Percentiles rank a stretch among this genome's conserved stretches.
These are phyloP conservation scores for Stegophylla sp. DNA, from an alignment of 2,888 invertebrate species.

Conservation along the genomic window DNA sequence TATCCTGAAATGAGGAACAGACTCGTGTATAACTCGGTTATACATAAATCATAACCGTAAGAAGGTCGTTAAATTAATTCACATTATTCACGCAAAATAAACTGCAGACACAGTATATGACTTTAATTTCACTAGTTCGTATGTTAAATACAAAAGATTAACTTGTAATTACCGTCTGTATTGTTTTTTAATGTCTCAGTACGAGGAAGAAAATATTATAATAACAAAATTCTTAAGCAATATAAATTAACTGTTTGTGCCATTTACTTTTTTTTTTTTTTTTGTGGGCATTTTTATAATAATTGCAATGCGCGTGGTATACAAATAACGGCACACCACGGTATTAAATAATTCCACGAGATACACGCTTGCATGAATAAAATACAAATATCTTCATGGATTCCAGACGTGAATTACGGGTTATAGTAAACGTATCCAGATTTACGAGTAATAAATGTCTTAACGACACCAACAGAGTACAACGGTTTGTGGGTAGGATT, in stretches of 20 bases:
- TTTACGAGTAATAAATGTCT: conserved; percentile 55
- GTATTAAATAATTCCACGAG: neutral
- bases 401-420: conserved; percentile 6
- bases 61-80: neutral
- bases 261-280: neutral
- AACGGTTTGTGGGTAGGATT: conserved; percentile 39
- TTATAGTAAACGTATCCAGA: conserved; percentile 16
- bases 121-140: neutral
- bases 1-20: neutral
- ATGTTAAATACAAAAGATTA: conserved; percentile 5
- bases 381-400: neutral
- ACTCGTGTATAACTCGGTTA: neutral
- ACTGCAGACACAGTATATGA: neutral
- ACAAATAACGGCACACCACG: neutral
- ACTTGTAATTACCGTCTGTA: neutral
- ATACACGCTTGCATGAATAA: neutral
- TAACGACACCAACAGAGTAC: conserved; percentile 43
- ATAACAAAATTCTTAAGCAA: neutral
- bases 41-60: neutral
- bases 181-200: neutral
- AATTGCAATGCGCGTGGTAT: too few relatives aligned
- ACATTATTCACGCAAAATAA: neutral
- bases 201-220: neutral
- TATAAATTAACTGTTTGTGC: neutral
- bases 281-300: neutral